Evolutionary conservation across 1,140 invertebrate species (phyloP), one percentile per base, ranked within the genome.

Genomic region (Microplitis mediator): DNA sequence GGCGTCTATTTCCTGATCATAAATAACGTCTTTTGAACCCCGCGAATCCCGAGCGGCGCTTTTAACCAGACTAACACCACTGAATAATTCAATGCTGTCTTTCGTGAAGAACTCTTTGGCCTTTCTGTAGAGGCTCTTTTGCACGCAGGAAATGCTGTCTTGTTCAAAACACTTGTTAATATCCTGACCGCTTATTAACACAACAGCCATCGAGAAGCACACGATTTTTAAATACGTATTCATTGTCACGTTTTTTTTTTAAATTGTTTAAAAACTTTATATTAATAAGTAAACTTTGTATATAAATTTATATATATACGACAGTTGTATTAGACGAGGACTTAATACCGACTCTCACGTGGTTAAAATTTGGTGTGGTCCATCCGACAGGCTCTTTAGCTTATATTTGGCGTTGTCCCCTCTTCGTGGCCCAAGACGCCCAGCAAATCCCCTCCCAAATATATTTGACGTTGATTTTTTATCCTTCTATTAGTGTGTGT

Each of bases 121-220:
- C 75, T 87, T 88, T 35, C 90, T 85, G 85, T 88, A 92, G 56
- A 91, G 79, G 66, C 79, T 86, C 75, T 90, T 87, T 81, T 92
- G 91, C 62, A 92, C 81, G 83, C 91, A 92, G 65, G 90, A 89
- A 69, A 92, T 91, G 69, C 91, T 91, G 84, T 92, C 91, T 77
- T 90, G 86, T 72, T 88, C 84, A 32, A 92, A 82, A 76, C 91
- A 92, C 70, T 90, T 87, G 68, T 89, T 83, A 56, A 89, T 75
- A 35, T 63, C 84, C 58, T 85, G 83, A 6, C 76, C 85, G 8
- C 73, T 76, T 39, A 76, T 79, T 14, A 80, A 58, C 35, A 74
- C 80, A 60, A 81, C 73, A 23, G 77, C 67, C 52, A 76, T 68
- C 34, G 76, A 70, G 16, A 85, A 32, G 35, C 82, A 72, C 70